These are phyloP conservation scores for Mus pahari DNA, from an alignment of 2,113 vertebrate species.

Conservation along the genomic window DNA sequence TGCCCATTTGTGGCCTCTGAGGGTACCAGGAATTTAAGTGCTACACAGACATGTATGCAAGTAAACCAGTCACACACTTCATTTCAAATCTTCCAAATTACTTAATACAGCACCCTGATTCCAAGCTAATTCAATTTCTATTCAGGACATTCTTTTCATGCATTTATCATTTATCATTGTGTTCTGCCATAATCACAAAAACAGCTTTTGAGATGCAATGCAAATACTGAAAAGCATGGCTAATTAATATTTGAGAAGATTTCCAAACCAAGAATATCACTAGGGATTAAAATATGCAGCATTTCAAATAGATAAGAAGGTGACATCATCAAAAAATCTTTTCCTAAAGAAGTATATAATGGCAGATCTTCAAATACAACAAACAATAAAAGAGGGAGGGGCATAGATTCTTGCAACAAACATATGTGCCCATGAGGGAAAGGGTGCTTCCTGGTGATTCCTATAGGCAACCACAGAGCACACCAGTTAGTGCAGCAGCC, in stretches of 20 bases:
- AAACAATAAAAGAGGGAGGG: not conserved
- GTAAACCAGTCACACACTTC: not conserved
- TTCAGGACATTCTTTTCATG: not conserved
- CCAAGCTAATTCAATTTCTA: constrained; percentile 5
- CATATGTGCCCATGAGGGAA: not conserved
- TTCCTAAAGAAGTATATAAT: not conserved
- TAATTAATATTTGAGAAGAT: not conserved
- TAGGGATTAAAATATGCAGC: not conserved
- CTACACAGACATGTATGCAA: not conserved
- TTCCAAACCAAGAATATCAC: constrained; percentile 39
- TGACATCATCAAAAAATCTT: not conserved
- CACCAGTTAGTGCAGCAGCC: not conserved
- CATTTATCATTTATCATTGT: not conserved
- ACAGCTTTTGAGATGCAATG: not conserved
- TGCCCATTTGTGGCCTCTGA: not conserved
- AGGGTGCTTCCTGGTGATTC: not conserved
- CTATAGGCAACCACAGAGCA: not conserved
- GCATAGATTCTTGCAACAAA: not conserved
- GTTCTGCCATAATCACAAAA: not conserved
- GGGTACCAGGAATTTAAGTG: not conserved
- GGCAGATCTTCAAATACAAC: not conserved
- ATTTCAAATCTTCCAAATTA: not conserved
- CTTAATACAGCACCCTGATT: not conserved
- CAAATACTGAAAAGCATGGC: not conserved
- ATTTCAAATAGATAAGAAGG: constrained; percentile 6